phyloP scores from a whole-genome alignment of 1,140 invertebrate species.

The Drosophila nikananu region DNA sequence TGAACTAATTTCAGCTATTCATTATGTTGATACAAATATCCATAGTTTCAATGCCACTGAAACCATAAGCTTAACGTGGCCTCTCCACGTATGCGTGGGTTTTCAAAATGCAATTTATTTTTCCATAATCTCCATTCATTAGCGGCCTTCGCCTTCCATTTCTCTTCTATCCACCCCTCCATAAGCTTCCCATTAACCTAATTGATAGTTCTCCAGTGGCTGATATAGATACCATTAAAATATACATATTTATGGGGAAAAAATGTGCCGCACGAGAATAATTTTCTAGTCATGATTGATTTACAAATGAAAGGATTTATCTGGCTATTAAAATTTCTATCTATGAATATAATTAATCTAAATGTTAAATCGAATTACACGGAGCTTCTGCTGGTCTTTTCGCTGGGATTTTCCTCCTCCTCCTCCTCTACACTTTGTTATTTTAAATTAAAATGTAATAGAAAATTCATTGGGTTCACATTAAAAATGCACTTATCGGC shows the following conservation, averaged over 20 bases:
- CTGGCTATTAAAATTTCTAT: conserved; percentile 63
- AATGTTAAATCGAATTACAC: conserved; percentile 78
- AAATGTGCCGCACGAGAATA: conserved; percentile 21
- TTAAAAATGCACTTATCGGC: conserved; percentile 84
- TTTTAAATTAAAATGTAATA: conserved; percentile 84
- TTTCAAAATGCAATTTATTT: conserved; percentile 44
- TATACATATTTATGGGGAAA: conserved; percentile 2
- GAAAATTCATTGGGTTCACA: conserved; percentile 80
- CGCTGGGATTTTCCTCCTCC: not conserved
- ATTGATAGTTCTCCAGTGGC: conserved; percentile 66
- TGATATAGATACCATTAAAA: conserved; percentile 19
- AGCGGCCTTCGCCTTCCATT: conserved; percentile 16
- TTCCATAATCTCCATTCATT: conserved; percentile 45
- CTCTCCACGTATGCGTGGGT: conserved; percentile 11
- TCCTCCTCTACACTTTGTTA: conserved; percentile 56
- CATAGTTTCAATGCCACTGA: conserved; percentile 3
- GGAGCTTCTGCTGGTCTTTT: conserved; percentile 17
- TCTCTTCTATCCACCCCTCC: conserved; percentile 4
- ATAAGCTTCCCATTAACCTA: conserved; percentile 64
- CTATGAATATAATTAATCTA: conserved; percentile 79
- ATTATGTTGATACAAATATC: not conserved
- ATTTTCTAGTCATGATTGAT: conserved; percentile 71
- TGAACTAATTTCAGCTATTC: too few species aligned
- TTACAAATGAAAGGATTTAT: conserved; percentile 60
- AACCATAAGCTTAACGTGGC: conserved; percentile 5